Evolutionary conservation across 2,888 invertebrate genomes (phyloP).

Genomic region (Oithona nana): DNA sequence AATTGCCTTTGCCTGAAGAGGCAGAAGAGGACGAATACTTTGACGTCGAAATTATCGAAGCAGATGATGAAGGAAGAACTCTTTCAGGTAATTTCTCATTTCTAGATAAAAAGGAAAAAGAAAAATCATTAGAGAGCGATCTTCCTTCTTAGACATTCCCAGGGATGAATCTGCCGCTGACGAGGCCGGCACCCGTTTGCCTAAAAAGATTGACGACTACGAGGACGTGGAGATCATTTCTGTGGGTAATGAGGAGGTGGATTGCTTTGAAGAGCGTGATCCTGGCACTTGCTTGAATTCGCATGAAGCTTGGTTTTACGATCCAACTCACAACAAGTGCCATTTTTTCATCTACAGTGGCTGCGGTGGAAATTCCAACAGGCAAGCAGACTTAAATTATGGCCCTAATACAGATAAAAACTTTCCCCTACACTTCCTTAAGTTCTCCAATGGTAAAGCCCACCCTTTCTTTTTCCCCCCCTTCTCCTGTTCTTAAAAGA

Average conservation of each 20-base stretch:
- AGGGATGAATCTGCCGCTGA: neutral
- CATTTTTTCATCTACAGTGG: neutral
- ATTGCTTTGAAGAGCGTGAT: neutral
- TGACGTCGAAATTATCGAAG: too few relatives aligned
- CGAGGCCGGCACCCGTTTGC: neutral
- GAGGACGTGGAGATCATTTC: neutral
- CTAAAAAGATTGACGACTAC: neutral
- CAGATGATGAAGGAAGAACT: too few relatives aligned
- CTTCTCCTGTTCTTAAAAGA: too few relatives aligned
- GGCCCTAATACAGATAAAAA: too few relatives aligned
- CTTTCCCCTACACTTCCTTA: too few relatives aligned
- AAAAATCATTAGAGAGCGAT: too few relatives aligned
- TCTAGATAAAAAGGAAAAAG: too few relatives aligned
- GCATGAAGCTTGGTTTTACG: neutral
- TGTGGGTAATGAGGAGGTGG: neutral
- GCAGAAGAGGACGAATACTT: neutral
- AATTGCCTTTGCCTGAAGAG: neutral
- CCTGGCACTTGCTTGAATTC: neutral
- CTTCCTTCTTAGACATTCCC: too few relatives aligned
- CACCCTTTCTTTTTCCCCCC: too few relatives aligned
- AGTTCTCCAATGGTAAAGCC: too few relatives aligned
- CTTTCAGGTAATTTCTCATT: too few relatives aligned
- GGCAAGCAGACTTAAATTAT: too few relatives aligned
- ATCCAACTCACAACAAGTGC: neutral
- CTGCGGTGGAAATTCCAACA: neutral